phyloP scores from a whole-genome alignment of 2,797 vertebrate genomes.

The Anas acuta region DNA sequence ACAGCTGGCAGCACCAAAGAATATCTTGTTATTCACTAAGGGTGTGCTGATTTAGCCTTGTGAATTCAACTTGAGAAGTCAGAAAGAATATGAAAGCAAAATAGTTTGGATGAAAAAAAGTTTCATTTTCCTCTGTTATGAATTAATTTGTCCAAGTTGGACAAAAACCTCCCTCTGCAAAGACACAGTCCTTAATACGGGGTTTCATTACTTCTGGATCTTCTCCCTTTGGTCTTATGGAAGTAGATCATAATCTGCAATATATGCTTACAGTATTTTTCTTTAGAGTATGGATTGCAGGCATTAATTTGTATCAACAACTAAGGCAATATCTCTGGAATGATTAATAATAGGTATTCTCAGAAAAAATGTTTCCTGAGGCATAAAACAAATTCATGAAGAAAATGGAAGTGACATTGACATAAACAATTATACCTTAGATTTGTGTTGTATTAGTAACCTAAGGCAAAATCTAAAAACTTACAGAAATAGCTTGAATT shows the following conservation, averaged over 20 bases:
- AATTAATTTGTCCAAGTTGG: neutral
- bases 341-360: slow-evolving; percentile 26
- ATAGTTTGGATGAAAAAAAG: neutral
- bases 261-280: neutral
- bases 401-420: slow-evolving; percentile 46
- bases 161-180: neutral
- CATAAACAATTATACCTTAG: slow-evolving; percentile 29
- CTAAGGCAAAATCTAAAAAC: slow-evolving; percentile 21
- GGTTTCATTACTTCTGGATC: neutral
- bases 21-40: neutral
- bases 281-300: neutral
- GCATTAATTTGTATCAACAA: slow-evolving; percentile 24
- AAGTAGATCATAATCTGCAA: neutral
- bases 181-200: neutral
- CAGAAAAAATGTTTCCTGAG: neutral
- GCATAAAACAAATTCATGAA: neutral
- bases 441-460: slow-evolving; percentile 43
- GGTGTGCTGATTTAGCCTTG: neutral
- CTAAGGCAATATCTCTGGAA: slow-evolving; percentile 2
- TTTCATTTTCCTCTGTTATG: neutral
- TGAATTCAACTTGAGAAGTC: neutral
- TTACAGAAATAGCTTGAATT: neutral
- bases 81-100: neutral
- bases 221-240: neutral
- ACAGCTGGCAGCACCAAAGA: neutral